Conservation (phyloP, 37 sponge, comb jelly and placozoan genomes). For the Halisarca cf. caerulea region DNA sequence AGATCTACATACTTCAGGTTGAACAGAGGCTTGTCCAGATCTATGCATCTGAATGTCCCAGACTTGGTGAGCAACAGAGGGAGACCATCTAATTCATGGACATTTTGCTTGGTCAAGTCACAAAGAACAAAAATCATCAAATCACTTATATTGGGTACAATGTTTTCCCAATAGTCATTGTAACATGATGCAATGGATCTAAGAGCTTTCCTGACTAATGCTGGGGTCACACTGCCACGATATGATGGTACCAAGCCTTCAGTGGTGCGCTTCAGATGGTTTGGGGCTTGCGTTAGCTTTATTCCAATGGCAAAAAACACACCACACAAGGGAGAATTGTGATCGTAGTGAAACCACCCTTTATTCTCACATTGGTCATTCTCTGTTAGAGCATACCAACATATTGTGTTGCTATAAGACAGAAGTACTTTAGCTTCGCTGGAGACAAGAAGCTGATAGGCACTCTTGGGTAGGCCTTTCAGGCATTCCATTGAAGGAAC, state of each 20-base stretch:
- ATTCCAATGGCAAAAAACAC: background rate
- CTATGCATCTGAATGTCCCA: background rate
- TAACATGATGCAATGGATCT: background rate
- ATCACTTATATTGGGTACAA: background rate
- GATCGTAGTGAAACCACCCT: background rate
- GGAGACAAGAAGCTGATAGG: background rate
- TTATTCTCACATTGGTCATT: background rate
- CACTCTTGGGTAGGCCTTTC: background rate
- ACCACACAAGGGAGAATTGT: background rate
- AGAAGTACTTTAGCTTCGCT: background rate
- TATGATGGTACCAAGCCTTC: background rate
- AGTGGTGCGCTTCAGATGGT: background rate
- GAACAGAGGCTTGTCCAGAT: background rate
- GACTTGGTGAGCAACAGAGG: conserved; percentile 8
- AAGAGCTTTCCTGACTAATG: background rate
- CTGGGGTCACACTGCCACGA: background rate
- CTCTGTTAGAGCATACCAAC: background rate
- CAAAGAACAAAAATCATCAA: background rate
- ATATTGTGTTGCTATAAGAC: background rate
- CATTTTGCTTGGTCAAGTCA: background rate
- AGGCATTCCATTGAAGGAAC: background rate
- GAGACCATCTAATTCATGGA: background rate
- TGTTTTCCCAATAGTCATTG: background rate
- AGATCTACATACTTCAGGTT: background rate
- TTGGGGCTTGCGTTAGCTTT: background rate